A percentile compares a stretch with the other conserved stretches of the same genome.
These are phyloP conservation scores for Cololabis saira DNA, from an alignment of 2,113 vertebrate species.

Conservation along the genomic window DNA sequence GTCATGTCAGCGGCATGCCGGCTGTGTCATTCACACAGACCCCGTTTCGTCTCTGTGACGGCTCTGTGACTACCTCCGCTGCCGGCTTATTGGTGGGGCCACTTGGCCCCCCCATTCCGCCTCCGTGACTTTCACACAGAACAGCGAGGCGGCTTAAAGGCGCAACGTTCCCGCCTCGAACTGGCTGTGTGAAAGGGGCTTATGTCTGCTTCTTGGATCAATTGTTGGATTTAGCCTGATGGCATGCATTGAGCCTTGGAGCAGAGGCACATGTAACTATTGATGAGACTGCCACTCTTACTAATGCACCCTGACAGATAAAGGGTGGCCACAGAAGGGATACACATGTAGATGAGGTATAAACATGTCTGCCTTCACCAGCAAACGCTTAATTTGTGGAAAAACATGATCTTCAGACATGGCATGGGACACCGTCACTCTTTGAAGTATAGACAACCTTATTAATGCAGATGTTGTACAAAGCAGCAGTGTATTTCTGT, in stretches of 20 bases:
- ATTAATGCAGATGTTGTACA: constrained; percentile 25
- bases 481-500: constrained; percentile 1
- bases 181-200: too few species aligned
- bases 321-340: constrained; percentile 42
- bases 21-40: too few species aligned
- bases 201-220: constrained; percentile 25
- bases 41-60: too few species aligned
- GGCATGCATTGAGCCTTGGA: constrained; percentile 49
- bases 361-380: constrained; percentile 25
- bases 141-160: too few species aligned
- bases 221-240: constrained; percentile 35
- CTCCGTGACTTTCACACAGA: too few species aligned
- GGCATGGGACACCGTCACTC: constrained; percentile 18
- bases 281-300: constrained; percentile 71
- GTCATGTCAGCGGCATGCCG: too few species aligned
- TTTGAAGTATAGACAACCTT: constrained; percentile 8
- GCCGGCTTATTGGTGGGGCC: too few species aligned
- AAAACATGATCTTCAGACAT: constrained; percentile 25
- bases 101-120: too few species aligned
- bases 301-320: constrained; percentile 69
- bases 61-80: too few species aligned
- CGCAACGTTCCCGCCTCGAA: too few species aligned
- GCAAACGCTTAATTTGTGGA: constrained; percentile 16
- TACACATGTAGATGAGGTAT: constrained; percentile 17
- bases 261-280: constrained; percentile 61